phyloP scores from a whole-genome alignment of 1,140 invertebrate species.

The Pissodes strobi region DNA sequence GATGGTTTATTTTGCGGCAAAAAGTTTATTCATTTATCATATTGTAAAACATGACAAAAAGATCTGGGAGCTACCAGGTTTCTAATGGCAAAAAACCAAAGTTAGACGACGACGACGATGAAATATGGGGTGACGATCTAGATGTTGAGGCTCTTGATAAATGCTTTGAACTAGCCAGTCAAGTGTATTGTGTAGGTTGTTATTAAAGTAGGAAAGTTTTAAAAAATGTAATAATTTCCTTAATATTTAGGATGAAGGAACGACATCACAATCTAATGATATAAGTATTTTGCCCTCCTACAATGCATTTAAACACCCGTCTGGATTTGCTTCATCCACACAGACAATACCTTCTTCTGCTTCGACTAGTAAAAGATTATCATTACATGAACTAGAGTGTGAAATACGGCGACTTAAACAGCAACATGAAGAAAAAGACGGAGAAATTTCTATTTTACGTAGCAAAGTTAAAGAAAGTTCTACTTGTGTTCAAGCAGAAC shows the following conservation, averaged over 20 bases:
- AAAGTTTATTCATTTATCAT: too few relatives aligned
- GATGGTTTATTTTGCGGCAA: too few relatives aligned
- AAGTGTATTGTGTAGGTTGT: slow-evolving; percentile 28
- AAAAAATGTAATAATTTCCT: not conserved
- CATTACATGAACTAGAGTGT: slow-evolving; percentile 26
- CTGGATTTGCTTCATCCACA: slow-evolving; percentile 37
- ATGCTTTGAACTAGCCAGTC: slow-evolving; percentile 40
- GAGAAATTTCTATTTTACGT: slow-evolving; percentile 43
- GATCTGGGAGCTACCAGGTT: slow-evolving; percentile 12
- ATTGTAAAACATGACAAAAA: slow-evolving; percentile 38
- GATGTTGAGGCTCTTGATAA: slow-evolving; percentile 41
- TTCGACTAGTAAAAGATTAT: slow-evolving; percentile 4
- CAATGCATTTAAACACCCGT: slow-evolving; percentile 39
- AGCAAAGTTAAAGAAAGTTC: slow-evolving; percentile 38
- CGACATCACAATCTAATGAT: not conserved
- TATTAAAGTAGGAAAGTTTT: slow-evolving; percentile 16
- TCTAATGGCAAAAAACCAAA: slow-evolving; percentile 38
- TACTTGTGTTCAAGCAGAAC: slow-evolving; percentile 27
- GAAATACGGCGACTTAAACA: slow-evolving; percentile 33
- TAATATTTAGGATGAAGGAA: slow-evolving; percentile 6
- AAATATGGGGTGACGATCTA: slow-evolving; percentile 45
- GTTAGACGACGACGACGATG: slow-evolving; percentile 39
- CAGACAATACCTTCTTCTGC: slow-evolving; percentile 24
- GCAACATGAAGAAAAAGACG: slow-evolving; percentile 42
- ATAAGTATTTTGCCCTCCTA: slow-evolving; percentile 25